These are phyloP conservation scores for Anthophora plumipes DNA, from an alignment of 2,888 invertebrate species.

Conservation along the genomic window DNA sequence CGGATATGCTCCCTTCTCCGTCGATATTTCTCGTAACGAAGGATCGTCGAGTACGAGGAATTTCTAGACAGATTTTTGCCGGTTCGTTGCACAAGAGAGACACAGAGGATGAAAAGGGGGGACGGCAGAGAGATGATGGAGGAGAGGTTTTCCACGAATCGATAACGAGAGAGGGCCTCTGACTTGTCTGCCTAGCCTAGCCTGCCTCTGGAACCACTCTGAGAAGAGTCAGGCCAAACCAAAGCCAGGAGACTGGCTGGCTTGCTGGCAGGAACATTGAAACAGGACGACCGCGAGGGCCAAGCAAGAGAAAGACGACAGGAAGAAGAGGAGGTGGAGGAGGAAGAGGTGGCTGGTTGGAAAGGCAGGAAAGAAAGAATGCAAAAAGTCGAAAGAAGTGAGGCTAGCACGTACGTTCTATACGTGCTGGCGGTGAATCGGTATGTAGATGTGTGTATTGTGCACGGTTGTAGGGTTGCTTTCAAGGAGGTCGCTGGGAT, in stretches of 20 bases:
- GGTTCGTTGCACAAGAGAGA: conserved; percentile 47
- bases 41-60: conserved; percentile 28
- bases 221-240: conserved; percentile 8
- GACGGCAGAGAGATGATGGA: conserved; percentile 8
- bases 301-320: background rate
- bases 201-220: background rate
- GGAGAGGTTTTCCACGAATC: conserved; percentile 63
- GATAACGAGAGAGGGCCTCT: conserved; percentile 52
- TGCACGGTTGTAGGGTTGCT: conserved; percentile 39
- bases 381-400: conserved; percentile 45
- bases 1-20: background rate
- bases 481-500: conserved; percentile 42
- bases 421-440: conserved; percentile 26
- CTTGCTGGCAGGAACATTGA: conserved; percentile 29
- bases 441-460: conserved; percentile 30
- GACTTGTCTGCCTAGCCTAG: background rate
- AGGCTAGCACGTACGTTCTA: conserved; percentile 29
- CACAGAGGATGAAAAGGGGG: conserved; percentile 40
- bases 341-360: background rate
- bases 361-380: conserved; percentile 49
- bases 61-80: conserved; percentile 52
- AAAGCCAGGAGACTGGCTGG: conserved; percentile 8
- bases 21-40: conserved; percentile 42
- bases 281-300: background rate
- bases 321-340: background rate